phyloP scores from a whole-genome alignment of 2,797 vertebrate genomes.

The Lithobates pipiens region DNA sequence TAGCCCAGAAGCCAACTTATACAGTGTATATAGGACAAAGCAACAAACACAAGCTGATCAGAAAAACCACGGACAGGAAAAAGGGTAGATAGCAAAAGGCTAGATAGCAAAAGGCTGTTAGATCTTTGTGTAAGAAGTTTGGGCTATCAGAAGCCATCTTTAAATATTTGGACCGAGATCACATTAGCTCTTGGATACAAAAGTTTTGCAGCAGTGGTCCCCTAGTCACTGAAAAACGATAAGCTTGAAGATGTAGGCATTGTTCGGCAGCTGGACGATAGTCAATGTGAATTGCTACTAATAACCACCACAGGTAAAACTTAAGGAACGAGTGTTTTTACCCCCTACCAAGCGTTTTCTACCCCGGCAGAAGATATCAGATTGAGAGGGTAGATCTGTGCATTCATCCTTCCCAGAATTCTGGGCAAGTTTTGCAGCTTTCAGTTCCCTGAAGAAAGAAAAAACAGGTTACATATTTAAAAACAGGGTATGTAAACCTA shows the following conservation, averaged over 20 bases:
- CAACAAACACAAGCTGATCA: not conserved
- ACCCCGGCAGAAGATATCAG: constrained; percentile 58
- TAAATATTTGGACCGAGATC: not conserved
- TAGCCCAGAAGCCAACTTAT: not conserved
- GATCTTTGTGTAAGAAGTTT: not conserved
- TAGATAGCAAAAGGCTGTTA: not conserved
- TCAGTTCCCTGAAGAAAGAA: constrained; percentile 80
- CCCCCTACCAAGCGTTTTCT: constrained; percentile 82
- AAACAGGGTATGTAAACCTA: not conserved
- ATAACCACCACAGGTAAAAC: constrained; percentile 80
- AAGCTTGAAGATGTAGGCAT: too few species aligned
- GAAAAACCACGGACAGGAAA: too few species aligned
- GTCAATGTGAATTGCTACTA: constrained; percentile 15
- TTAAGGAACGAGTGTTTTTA: constrained; percentile 81
- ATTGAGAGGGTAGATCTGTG: constrained; percentile 59
- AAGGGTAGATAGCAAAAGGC: not conserved
- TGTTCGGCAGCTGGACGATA: not conserved
- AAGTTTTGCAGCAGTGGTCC: too few species aligned
- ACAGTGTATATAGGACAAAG: not conserved
- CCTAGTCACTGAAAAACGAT: not conserved
- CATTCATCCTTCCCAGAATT: constrained; percentile 71
- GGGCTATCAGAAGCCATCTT: not conserved
- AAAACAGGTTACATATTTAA: not conserved
- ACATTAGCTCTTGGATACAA: not conserved
- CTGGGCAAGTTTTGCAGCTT: constrained; percentile 84